phyloP scores from a whole-genome alignment of 2,113 vertebrate genomes.

The Orthonyx spaldingii region DNA sequence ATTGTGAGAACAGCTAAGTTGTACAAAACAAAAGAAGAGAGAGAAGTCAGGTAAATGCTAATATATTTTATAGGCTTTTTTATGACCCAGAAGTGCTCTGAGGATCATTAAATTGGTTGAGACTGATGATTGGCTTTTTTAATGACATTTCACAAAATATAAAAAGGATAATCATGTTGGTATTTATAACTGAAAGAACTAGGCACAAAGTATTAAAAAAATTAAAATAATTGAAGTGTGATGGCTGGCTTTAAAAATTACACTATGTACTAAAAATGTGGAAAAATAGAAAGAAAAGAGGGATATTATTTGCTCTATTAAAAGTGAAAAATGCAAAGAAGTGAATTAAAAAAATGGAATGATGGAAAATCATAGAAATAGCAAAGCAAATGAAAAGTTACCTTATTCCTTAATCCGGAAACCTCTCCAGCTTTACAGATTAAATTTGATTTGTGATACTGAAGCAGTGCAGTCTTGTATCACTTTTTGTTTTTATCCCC shows the following conservation, averaged over 20 bases:
- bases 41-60: neutral
- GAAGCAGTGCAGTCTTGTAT: neutral
- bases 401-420: neutral
- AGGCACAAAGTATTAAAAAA: neutral
- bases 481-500: neutral
- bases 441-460: neutral
- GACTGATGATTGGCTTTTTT: neutral
- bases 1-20: neutral
- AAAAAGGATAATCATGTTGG: neutral
- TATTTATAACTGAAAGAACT: neutral
- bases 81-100: neutral
- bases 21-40: neutral
- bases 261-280: neutral
- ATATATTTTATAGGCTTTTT: neutral
- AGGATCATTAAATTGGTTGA: neutral
- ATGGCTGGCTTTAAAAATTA: neutral
- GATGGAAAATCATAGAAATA: neutral
- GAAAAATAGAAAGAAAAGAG: neutral
- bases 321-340: neutral
- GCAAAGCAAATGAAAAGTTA: neutral
- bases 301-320: neutral
- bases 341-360: neutral
- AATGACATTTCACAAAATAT: neutral
- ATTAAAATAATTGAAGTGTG: neutral
- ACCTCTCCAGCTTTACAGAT: neutral